Evolutionary conservation across 2,113 vertebrate genomes (phyloP).

Genomic region (Notechis scutatus): DNA sequence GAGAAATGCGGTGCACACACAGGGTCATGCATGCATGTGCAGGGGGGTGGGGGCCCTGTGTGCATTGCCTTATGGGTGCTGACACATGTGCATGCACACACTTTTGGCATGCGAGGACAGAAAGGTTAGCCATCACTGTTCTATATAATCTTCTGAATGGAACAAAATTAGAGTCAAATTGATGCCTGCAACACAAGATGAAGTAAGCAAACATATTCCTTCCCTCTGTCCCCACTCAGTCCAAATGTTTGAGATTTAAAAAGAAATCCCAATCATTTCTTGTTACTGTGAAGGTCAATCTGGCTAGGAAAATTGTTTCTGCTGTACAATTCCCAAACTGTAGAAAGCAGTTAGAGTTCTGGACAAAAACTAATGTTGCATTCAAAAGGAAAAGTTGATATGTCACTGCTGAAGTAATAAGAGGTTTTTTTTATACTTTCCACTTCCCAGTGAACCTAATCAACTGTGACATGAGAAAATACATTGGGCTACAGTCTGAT

Average conservation of each 20-base stretch:
- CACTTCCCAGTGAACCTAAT: conserved; percentile 90
- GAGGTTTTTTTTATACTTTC: conserved; percentile 83
- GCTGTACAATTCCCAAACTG: conserved; percentile 84
- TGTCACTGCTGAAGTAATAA: conserved; percentile 79
- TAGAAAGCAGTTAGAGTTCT: conserved; percentile 83
- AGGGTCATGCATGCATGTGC: too few relatives aligned
- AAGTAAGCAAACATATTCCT: conserved; percentile 75
- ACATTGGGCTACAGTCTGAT: conserved; percentile 80
- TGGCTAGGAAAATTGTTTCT: conserved; percentile 85
- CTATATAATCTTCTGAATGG: conserved; percentile 84
- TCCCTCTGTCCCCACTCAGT: conserved; percentile 40
- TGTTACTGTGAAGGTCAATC: conserved; percentile 83
- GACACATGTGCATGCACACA: too few relatives aligned
- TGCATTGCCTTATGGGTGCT: too few relatives aligned
- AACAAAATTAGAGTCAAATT: conserved; percentile 76
- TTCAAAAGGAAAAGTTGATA: conserved; percentile 84
- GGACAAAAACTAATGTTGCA: conserved; percentile 86
- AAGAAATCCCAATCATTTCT: conserved; percentile 82
- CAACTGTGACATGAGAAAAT: conserved; percentile 98
- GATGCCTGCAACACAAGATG: conserved; percentile 70
- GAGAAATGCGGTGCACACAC: too few relatives aligned
- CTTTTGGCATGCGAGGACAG: too few relatives aligned
- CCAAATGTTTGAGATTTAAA: conserved; percentile 74
- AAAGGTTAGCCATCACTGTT: conserved; percentile 23
- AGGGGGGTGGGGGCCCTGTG: too few relatives aligned